Conservation (phyloP, 2,113 vertebrate species). For the Neoarius graeffei region DNA sequence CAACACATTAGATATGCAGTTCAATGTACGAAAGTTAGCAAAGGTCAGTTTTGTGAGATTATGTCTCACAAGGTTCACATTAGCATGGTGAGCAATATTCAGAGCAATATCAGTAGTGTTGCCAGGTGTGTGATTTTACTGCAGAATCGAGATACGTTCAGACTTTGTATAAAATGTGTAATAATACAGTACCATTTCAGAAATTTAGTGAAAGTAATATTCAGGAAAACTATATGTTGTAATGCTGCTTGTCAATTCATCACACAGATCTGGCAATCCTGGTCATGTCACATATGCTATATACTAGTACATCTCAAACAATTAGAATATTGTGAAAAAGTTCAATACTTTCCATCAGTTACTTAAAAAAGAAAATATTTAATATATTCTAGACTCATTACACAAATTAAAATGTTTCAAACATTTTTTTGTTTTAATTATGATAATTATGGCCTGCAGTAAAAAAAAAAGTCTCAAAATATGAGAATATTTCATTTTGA, state of each 20-base stretch:
- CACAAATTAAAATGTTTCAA: too few relatives aligned
- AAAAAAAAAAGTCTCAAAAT: too few relatives aligned
- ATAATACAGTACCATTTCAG: neutral
- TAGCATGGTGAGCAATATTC: neutral
- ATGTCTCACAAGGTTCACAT: neutral
- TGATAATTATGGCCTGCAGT: too few relatives aligned
- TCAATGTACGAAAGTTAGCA: neutral
- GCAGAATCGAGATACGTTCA: neutral
- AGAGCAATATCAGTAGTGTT: neutral
- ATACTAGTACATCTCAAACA: too few relatives aligned
- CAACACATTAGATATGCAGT: neutral
- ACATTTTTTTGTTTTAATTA: too few relatives aligned
- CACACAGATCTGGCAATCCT: neutral
- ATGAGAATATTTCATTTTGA: too few relatives aligned
- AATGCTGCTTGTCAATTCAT: neutral
- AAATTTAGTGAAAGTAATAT: neutral
- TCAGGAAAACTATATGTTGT: neutral
- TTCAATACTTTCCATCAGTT: too few relatives aligned
- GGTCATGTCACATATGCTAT: neutral
- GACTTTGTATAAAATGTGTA: neutral
- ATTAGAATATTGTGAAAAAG: too few relatives aligned
- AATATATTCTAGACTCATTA: too few relatives aligned
- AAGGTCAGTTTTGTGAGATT: neutral
- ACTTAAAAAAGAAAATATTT: too few relatives aligned
- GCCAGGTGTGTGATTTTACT: neutral